A percentile compares a stretch with the other conserved stretches of the same genome.
phyloP scores from a whole-genome alignment of 2,888 invertebrate genomes.

The Philopedon plagiatum region DNA sequence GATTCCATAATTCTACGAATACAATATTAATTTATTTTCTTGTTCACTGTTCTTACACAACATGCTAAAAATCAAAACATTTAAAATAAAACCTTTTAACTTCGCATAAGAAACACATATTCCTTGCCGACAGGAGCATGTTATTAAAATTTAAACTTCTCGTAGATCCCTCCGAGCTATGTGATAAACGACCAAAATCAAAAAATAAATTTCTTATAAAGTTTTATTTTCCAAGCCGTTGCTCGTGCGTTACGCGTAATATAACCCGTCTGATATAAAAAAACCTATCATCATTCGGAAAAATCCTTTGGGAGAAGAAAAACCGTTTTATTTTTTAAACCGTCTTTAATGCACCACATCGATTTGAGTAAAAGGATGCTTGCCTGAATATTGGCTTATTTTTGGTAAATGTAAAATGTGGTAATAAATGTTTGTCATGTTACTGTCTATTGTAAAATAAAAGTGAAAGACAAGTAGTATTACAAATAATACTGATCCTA shows the following conservation, averaged over 20 bases:
- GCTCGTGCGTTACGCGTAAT: constrained; percentile 20
- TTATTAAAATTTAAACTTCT: not conserved
- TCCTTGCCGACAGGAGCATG: not conserved
- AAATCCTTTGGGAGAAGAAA: not conserved
- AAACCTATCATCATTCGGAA: constrained; percentile 1
- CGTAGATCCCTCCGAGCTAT: not conserved
- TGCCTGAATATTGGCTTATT: not conserved
- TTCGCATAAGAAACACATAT: not conserved
- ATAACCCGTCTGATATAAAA: constrained; percentile 15
- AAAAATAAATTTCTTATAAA: constrained; percentile 21
- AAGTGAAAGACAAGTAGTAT: too few relatives aligned
- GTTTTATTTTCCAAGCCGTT: constrained; percentile 17
- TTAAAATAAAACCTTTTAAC: too few relatives aligned
- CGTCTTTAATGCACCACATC: constrained; percentile 1
- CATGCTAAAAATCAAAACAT: too few relatives aligned
- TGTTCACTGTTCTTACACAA: too few relatives aligned
- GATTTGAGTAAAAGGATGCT: not conserved
- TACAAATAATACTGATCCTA: too few relatives aligned
- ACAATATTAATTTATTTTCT: too few relatives aligned
- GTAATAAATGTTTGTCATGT: too few relatives aligned
- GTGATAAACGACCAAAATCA: constrained; percentile 17
- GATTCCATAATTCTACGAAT: too few relatives aligned
- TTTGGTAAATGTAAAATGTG: too few relatives aligned
- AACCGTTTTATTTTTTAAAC: constrained; percentile 2
- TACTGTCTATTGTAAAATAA: too few relatives aligned